Base-by-base conservation (phyloP, 2,113 vertebrate genomes). In the Formicarius rufipectus region DNA sequence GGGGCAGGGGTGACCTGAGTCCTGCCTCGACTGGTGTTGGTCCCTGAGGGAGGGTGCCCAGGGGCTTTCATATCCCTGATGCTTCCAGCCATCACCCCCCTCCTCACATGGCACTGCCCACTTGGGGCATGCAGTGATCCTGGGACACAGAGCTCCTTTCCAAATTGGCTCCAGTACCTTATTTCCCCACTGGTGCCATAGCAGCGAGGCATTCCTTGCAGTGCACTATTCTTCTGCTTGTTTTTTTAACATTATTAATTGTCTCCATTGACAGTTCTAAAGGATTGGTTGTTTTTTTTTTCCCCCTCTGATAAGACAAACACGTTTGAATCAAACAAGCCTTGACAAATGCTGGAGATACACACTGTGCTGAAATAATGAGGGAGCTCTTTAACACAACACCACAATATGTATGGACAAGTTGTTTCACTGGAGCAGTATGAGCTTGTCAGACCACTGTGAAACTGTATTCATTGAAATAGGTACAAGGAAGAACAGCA, bases 301-400 rank as follows among this genome's bases (percentile, higher is more conserved):
- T 15, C 35, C 50, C 60, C 35, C 69, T 77, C 73, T 68, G 85
- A 96, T 95, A 96, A 96, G 90, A 58, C 85, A 84, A 94, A 82
- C 76, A 64, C 0, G 14, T 92, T 64, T 55, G 86, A 97, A 83
- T 93, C 7, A 58, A 97, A 96, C 97, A 97, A 97, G 97, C 97
- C 97, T 97, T 95, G 95, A 97, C 97, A 97, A 93, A 96, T 96
- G 94, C 96, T 88, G 90, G 85, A 94, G 96, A 95, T 95, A 68
- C 49, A 95, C 77, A 50, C 68, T 50, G 69, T 88, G 50, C 64
- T 0, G 3, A 89, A 90, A 96, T 96, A 96, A 95, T 66, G 93
- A 95, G 85, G 62, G 81, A 97, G 81, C 92, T 95, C 96, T 96
- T 94, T 91, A 85, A 44, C 66, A 78, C 83, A 93, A 7, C 84